Conservation (phyloP, 1,140 invertebrate genomes). For the Drosophila subpulchrella region DNA sequence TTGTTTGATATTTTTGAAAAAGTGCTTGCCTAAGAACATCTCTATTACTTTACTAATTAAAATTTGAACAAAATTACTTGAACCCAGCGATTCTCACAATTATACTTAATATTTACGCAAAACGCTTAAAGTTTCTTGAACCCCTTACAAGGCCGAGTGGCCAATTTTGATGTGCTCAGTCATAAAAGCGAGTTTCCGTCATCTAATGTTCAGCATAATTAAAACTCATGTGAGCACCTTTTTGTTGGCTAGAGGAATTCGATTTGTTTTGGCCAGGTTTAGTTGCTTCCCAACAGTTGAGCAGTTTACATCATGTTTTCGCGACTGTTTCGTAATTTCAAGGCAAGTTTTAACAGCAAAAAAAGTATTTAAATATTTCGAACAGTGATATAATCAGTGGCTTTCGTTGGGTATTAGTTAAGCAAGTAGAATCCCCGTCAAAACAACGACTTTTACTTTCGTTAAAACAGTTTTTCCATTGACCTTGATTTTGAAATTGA, state of each 20-base stretch:
- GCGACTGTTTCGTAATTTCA: conserved; percentile 73
- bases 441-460: conserved; percentile 23
- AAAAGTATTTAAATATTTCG: neutral
- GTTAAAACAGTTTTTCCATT: conserved; percentile 16
- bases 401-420: neutral
- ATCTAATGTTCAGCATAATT: conserved; percentile 34
- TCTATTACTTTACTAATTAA: neutral
- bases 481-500: conserved; percentile 46
- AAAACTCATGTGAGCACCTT: conserved; percentile 26
- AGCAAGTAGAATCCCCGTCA: neutral
- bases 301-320: conserved; percentile 61
- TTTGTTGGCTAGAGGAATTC: conserved; percentile 21
- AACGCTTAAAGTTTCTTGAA: conserved; percentile 37
- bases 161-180: conserved; percentile 25
- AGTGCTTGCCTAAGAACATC: too few species aligned
- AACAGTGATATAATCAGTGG: neutral
- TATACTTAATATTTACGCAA: neutral
- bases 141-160: conserved; percentile 29
- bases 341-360: conserved; percentile 56
- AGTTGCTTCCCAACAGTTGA: conserved; percentile 63
- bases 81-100: neutral
- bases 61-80: neutral
- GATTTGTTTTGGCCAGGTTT: conserved; percentile 65
- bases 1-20: too few species aligned
- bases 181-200: conserved; percentile 44